Base-by-base conservation (phyloP, 2,113 vertebrate species). In the Xenopus borealis region DNA sequence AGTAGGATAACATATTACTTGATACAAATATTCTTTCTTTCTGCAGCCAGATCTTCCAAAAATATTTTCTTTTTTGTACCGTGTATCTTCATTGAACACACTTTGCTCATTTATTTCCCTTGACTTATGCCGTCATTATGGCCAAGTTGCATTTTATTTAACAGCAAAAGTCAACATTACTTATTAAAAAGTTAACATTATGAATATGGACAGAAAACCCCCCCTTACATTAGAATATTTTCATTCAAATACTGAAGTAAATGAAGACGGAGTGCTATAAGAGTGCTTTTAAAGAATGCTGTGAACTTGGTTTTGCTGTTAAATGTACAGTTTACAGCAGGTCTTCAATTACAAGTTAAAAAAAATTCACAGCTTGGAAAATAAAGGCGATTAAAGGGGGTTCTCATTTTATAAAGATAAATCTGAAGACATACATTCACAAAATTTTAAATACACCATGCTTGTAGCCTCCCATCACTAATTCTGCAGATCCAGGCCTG, bases 381-480 rank as follows among this genome's bases (percentile, higher is more conserved):
- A 50, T 50, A 61, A 20, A 11, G 58, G 18, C 12, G 47, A 10
- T 50, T 62, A 72, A 72, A 44, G 58, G 18, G 70, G 46, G 58
- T 12, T 30, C 45, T 59, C 1, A 27, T 16, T 55, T 55, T 7
- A 8, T 5, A 69, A 0, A 50, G 19, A 30, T 72, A 7, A 14
- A 47, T 47, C 46, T n/a, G 17, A 63, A 69, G 33, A 76, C 67
- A 70, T 76, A 76, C 74, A 69, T 77, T 77, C 74, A 77, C 74
- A 53, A 40, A 59, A 12, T 17, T 40, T 69, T 17, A 19, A 69
- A 62, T 14, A 11, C 18, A 8, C 46, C 59, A 77, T 70, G 74
- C 74, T 57, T 70, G 74, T 70, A 77, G 74, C 33, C 62, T 70
- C 23, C 11, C 70, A 52, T 62, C 74, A 63, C 46, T 69, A 69